Conservation (phyloP, 2,113 vertebrate species). For the Oryctolagus cuniculus region DNA sequence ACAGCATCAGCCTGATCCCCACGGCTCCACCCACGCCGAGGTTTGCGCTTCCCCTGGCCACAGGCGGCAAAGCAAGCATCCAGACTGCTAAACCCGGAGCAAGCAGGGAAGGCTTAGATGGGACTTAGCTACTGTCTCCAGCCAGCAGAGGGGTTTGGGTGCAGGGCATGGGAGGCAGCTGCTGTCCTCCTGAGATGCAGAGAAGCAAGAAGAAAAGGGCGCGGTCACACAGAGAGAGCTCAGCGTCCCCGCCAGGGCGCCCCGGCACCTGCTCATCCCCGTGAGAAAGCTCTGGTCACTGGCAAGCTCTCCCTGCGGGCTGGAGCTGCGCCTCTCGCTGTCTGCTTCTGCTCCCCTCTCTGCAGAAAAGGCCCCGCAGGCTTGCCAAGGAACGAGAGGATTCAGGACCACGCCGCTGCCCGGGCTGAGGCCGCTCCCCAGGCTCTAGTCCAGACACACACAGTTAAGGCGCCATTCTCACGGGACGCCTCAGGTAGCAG, state of each 20-base stretch:
- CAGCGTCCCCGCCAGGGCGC: not conserved
- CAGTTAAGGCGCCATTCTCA: not conserved
- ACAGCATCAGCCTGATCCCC: not conserved
- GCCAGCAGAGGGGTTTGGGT: constrained; percentile 13
- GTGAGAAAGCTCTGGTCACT: not conserved
- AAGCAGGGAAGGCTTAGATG: not conserved
- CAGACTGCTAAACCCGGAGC: not conserved
- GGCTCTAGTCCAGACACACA: not conserved
- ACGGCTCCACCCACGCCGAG: not conserved
- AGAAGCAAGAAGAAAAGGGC: not conserved
- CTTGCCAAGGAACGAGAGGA: not conserved
- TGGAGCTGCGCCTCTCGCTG: too few relatives aligned
- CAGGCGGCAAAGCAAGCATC: not conserved
- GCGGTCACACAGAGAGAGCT: not conserved
- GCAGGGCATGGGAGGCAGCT: not conserved
- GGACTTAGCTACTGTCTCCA: not conserved
- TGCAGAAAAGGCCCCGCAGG: not conserved
- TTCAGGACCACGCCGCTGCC: not conserved
- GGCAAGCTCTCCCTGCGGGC: not conserved
- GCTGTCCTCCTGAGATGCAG: not conserved
- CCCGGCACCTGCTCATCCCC: not conserved
- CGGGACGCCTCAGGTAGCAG: not conserved
- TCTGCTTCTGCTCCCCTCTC: not conserved
- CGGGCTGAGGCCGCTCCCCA: not conserved
- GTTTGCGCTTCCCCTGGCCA: not conserved